phyloP scores from a whole-genome alignment of 2,888 invertebrate species.

The Zygothrica quintamaculata region DNA sequence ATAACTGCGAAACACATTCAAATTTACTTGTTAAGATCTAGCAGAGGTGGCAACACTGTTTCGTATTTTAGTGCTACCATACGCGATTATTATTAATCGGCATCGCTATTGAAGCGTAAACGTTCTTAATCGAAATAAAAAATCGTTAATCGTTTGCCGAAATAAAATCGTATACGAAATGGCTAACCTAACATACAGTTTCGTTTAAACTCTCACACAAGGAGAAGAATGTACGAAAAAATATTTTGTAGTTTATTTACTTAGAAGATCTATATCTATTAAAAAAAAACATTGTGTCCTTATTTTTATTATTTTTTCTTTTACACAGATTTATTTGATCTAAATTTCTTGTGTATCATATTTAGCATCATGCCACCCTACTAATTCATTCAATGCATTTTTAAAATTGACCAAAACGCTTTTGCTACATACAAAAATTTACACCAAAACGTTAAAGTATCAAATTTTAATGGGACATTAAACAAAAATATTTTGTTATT shows the following conservation, averaged over 20 bases:
- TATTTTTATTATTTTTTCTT: constrained; percentile 45
- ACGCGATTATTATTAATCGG: too few relatives aligned
- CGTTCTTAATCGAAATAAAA: too few relatives aligned
- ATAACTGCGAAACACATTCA: too few relatives aligned
- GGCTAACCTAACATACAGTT: not conserved
- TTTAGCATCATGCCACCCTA: constrained; percentile 38
- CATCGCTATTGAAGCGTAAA: too few relatives aligned
- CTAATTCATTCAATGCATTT: constrained; percentile 46
- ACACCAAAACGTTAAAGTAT: constrained; percentile 53
- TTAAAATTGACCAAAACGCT: constrained; percentile 55
- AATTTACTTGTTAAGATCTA: too few relatives aligned
- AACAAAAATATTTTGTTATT: constrained; percentile 61
- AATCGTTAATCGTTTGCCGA: too few relatives aligned
- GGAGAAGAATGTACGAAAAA: constrained; percentile 25
- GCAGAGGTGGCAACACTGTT: too few relatives aligned
- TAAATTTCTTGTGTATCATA: constrained; percentile 40
- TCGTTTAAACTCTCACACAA: constrained; percentile 6
- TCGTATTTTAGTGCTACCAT: too few relatives aligned
- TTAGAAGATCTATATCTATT: constrained; percentile 41
- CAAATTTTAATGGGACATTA: constrained; percentile 60
- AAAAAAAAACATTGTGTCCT: constrained; percentile 54
- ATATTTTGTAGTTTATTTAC: constrained; percentile 43
- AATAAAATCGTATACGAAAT: not conserved
- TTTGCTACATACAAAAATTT: constrained; percentile 49
- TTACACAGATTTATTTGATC: constrained; percentile 52